Evolutionary conservation across 2,113 vertebrate genomes (phyloP), one percentile per base, ranked within the genome.

Genomic region (Saimiri boliviensis): DNA sequence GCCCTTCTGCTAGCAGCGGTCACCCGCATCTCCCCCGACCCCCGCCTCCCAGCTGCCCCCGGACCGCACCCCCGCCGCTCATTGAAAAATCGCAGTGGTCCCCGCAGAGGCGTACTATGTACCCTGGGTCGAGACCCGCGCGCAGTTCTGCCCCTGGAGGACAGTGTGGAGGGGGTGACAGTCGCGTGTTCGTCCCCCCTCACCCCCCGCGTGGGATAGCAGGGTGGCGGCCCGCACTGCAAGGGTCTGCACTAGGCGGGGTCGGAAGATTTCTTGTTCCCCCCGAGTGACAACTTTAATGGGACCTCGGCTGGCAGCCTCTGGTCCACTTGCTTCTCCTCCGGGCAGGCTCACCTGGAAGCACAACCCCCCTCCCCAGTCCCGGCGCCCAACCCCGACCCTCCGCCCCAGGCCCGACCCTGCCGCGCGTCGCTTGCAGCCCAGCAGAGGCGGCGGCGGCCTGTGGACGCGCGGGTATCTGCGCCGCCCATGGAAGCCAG

Each of bases 281-380:
- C 88, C 91, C 86, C 52, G 45, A 93, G 86, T 81, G 95, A 58
- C 94, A 98, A 97, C 97, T 98, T 97, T 42, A 76, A 71, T 87
- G 68, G 68, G 82, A 96, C 96, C 95, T 93, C 40, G 32, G 58
- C 45, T 11, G 91, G 54, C 66, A 35, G 76, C 42, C 58, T 93
- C 49, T n/a, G 92, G 76, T 76, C 82, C 35, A 37, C 93, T 71
- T 11, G 70, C 68, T 47, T 70, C 70, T 30, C 37, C 27, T 60
- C 92, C 42, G 52, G 11, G 92, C 68, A 68, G 37, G 79, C 85
- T 92, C 92, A 70, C 74, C 96, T 90, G 96, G 8, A 98, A 96
- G 96, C 97, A 80, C 76, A 17, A 6, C 9, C 5, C 5, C 7
- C n/a, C 1, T 12, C 60, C 60, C 60, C 60, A 63, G 60, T 35